Evolutionary conservation across 2,113 vertebrate species (phyloP).

Genomic region (Colinus virginianus): DNA sequence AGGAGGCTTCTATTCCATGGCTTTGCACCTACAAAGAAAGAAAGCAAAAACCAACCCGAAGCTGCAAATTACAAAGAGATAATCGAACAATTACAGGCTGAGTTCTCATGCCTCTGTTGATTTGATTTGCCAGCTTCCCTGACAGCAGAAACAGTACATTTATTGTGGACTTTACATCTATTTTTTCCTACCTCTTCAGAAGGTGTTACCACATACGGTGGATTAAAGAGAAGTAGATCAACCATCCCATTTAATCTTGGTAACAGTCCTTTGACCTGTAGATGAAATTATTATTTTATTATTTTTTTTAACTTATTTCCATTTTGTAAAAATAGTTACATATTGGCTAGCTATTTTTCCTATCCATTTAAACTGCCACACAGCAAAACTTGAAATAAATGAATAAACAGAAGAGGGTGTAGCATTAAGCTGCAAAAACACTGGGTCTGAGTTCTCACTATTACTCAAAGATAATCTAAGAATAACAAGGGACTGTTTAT

Average conservation of each 20-base stretch:
- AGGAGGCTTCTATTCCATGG: slow-evolving; percentile 88
- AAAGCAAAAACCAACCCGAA: background rate
- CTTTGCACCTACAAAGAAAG: slow-evolving; percentile 83
- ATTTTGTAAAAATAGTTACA: background rate
- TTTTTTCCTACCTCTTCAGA: slow-evolving; percentile 87
- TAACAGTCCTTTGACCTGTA: slow-evolving; percentile 84
- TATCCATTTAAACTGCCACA: background rate
- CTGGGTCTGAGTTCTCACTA: too few relatives aligned
- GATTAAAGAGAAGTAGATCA: slow-evolving; percentile 94
- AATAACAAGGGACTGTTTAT: background rate
- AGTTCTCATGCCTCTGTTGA: background rate
- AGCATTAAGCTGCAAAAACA: background rate
- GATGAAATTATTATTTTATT: background rate
- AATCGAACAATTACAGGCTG: background rate
- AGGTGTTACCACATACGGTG: slow-evolving; percentile 93
- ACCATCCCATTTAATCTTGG: slow-evolving; percentile 88
- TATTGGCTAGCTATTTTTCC: background rate
- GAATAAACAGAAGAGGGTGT: background rate
- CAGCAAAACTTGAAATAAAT: background rate
- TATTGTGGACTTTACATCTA: background rate
- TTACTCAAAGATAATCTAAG: background rate
- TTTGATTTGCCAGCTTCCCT: background rate
- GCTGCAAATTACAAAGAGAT: background rate
- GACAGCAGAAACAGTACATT: background rate
- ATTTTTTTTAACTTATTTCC: background rate